phyloP scores from a whole-genome alignment of 2,888 invertebrate genomes.

The Apodemia hepburni region DNA sequence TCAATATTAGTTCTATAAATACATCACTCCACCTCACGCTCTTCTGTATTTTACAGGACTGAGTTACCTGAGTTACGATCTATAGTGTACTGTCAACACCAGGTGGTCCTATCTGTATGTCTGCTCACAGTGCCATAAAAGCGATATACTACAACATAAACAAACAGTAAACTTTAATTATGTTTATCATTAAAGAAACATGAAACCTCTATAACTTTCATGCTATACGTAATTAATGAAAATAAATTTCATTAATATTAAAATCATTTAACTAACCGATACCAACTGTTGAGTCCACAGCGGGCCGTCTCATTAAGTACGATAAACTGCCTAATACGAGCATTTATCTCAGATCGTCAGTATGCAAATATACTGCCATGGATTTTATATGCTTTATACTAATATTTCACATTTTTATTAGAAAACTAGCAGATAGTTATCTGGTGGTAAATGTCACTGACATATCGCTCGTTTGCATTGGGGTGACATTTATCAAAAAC shows the following conservation, averaged over 20 bases:
- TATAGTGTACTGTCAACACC: not conserved
- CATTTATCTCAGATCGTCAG: not conserved
- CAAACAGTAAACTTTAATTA: conserved; percentile 7
- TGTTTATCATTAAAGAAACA: conserved; percentile 3
- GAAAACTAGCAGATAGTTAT: no score
- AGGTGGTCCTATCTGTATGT: not conserved
- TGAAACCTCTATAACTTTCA: not conserved
- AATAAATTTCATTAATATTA: conserved; percentile 9
- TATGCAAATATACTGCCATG: not conserved
- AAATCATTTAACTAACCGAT: not conserved
- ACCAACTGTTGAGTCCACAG: not conserved
- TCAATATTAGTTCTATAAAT: no score
- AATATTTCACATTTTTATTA: no score
- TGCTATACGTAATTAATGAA: conserved; percentile 10
- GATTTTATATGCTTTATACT: not conserved
- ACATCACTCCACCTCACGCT: no score
- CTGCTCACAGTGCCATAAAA: not conserved
- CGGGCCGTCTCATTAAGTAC: not conserved
- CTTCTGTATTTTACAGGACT: not conserved
- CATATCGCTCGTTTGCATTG: no score
- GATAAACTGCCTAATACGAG: conserved; percentile 3
- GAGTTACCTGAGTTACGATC: not conserved
- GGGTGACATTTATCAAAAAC: no score
- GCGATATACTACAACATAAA: conserved; percentile 6
- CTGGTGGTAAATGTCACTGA: no score